Percentiles rank a stretch among this genome's conserved stretches.
These are phyloP conservation scores for Heloderma charlesbogerti DNA, from an alignment of 2,113 vertebrate species.

Conservation along the genomic window DNA sequence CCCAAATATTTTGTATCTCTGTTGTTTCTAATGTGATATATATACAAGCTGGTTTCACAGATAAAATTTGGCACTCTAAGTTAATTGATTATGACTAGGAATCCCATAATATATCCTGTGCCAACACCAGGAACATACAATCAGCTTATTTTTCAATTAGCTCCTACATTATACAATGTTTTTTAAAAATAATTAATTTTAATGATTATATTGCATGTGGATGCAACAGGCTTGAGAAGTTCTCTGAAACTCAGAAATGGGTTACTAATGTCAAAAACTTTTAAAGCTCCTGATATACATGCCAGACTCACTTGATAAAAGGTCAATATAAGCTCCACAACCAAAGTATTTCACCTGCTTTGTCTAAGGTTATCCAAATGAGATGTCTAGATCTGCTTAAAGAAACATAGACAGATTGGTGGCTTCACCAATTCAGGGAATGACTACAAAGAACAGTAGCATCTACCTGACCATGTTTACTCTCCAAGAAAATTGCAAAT, in stretches of 20 bases:
- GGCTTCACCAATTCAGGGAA: neutral
- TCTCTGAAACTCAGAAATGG: neutral
- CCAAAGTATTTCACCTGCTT: neutral
- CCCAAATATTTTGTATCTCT: neutral
- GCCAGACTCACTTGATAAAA: neutral
- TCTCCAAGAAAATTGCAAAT: neutral
- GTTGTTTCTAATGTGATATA: neutral
- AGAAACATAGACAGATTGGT: neutral
- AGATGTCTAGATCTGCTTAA: neutral
- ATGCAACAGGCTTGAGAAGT: neutral
- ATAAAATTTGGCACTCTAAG: neutral
- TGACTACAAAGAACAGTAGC: neutral
- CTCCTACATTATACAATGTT: neutral
- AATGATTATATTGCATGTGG: neutral
- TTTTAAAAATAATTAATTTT: neutral
- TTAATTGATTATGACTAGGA: neutral
- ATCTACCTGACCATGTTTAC: neutral
- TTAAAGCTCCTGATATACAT: neutral
- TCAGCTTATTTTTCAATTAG: neutral
- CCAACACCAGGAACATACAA: neutral
- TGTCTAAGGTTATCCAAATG: neutral
- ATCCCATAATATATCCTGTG: neutral
- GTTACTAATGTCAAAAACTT: neutral
- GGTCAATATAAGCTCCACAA: neutral
- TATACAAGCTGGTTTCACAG: neutral